Evolutionary conservation across 2,888 invertebrate genomes (phyloP).

Genomic region (Drosophila mimetica): DNA sequence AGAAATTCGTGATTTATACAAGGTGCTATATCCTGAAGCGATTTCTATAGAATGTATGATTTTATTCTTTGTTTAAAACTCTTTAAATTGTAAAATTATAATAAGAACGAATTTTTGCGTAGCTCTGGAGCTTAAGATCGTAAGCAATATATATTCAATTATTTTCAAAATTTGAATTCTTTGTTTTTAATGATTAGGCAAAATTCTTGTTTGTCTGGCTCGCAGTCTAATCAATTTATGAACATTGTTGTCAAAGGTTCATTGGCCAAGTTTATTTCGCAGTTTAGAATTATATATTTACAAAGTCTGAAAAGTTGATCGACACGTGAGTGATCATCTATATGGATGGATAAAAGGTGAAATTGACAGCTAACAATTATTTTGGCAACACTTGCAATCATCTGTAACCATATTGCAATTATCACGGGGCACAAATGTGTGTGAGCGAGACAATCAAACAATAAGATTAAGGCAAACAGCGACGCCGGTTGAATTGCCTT

Average conservation of each 20-base stretch:
- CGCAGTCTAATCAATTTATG: conserved; percentile 15
- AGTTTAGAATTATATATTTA: background rate
- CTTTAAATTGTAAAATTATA: too few species aligned
- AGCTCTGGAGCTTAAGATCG: background rate
- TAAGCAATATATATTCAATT: background rate
- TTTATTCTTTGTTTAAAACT: background rate
- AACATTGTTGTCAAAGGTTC: conserved; percentile 19
- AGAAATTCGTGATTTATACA: background rate
- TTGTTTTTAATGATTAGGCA: conserved; percentile 3
- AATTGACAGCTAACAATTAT: conserved; percentile 55
- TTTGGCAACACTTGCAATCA: conserved; percentile 54
- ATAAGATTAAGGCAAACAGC: conserved; percentile 24
- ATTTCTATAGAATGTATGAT: conserved; percentile 1
- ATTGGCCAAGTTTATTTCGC: conserved; percentile 27
- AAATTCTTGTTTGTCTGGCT: conserved; percentile 3
- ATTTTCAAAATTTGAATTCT: background rate
- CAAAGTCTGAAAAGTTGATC: background rate
- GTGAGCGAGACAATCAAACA: conserved; percentile 20
- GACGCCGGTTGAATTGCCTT: background rate
- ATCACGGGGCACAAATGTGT: conserved; percentile 4
- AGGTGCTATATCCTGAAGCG: conserved; percentile 7
- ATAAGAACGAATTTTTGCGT: background rate
- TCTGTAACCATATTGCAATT: conserved; percentile 45
- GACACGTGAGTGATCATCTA: conserved; percentile 16
- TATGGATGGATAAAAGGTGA: background rate